These are phyloP conservation scores for Hedya salicella DNA, from an alignment of 2,888 invertebrate species.

Conservation along the genomic window DNA sequence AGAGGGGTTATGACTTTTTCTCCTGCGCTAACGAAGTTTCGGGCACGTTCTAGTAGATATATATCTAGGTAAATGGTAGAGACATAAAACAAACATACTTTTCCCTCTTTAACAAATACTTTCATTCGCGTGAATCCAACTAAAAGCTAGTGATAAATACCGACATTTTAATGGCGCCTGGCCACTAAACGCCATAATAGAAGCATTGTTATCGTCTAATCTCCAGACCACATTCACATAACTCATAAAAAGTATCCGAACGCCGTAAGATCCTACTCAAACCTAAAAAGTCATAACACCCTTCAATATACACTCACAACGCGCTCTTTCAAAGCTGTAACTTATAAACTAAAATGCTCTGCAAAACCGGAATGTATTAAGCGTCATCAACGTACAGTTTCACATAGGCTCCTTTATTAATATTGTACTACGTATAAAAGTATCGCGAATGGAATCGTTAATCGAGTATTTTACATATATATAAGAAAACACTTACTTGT, in stretches of 20 bases:
- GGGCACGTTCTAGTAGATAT: too few relatives aligned
- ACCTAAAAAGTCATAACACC: not conserved
- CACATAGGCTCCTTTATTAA: not conserved
- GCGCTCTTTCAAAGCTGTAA: not conserved
- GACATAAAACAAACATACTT: too few relatives aligned
- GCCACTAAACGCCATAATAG: slow-evolving; percentile 13
- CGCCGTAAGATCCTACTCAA: not conserved
- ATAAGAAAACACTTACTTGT: slow-evolving; percentile 51
- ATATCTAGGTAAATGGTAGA: too few relatives aligned
- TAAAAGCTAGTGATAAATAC: not conserved
- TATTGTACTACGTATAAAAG: slow-evolving; percentile 45
- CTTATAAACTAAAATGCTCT: not conserved
- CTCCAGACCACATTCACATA: slow-evolving; percentile 15
- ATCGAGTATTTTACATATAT: slow-evolving; percentile 53
- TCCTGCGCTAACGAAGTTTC: too few relatives aligned
- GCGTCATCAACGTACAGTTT: not conserved
- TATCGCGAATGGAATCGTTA: slow-evolving; percentile 51
- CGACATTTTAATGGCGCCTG: not conserved
- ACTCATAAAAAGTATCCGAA: slow-evolving; percentile 21
- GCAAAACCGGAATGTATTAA: not conserved
- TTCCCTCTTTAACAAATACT: too few relatives aligned
- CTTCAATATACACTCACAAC: not conserved
- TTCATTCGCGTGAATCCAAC: too few relatives aligned
- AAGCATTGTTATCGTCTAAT: slow-evolving; percentile 23
- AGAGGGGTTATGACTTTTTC: too few relatives aligned